Evolutionary conservation across 1,140 invertebrate species (phyloP), one percentile per base, ranked within the genome.

Genomic region (Streblospio benedicti): DNA sequence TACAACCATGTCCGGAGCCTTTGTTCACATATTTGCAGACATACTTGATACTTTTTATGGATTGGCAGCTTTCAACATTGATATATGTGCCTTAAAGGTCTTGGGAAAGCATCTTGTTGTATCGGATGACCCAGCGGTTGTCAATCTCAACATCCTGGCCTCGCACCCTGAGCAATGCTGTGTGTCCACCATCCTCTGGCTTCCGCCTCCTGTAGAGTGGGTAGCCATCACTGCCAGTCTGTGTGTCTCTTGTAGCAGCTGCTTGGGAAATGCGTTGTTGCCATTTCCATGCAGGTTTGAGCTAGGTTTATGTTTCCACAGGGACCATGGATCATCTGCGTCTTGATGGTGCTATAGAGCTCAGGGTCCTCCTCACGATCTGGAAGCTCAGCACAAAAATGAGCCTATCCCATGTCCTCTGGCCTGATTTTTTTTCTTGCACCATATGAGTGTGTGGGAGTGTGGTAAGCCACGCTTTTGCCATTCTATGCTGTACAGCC

Each of bases 381-480:
- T 9, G 67, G 59, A 16, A 70, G 33, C 63, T 68, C 66, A 31
- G 66, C 66, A 14, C 16, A 38, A 14, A 67, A 57, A 14, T 57
- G 44, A 25, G 25, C 0, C 33, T 68, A n/a, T n/a, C n/a, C 63
- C 6, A 67, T 61, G 4, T 58, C 32, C 25, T 30, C 30, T n/a
- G 45, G 62, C n/a, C 20, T 47, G 59, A 28, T 66, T 62, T 33
- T 67, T 60, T 12, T 58, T 23, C 2, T n/a, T 49, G n/a, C 77
- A 70, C 73, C 71, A 81, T 16, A 82, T 49, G 23, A 83, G 64
- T 57, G 81, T 78, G 64, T 82, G 81, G 3, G 70, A 74, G 75
- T 83, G 81, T 2, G 80, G 78, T 31, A 81, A 64, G 12, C 81
- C 78, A 60, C 78, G 67, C 66, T 82, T 83, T 69, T 83, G 79